Conservation (phyloP, 2,888 invertebrate species). For the Pinctada fucata region DNA sequence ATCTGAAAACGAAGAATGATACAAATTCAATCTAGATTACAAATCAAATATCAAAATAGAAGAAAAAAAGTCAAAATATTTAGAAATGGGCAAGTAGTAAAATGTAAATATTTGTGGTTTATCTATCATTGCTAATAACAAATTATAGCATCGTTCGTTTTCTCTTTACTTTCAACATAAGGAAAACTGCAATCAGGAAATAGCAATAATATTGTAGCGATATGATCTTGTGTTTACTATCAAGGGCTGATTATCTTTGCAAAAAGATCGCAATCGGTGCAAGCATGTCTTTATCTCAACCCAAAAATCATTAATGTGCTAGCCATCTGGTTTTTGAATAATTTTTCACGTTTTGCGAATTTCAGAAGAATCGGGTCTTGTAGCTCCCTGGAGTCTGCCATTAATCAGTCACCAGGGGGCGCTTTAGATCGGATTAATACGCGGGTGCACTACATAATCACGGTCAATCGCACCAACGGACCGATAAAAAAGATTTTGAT, state of each 20-base stretch:
- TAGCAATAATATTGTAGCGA: not conserved
- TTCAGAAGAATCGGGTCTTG: slow-evolving; percentile 21
- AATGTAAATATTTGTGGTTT: too few relatives aligned
- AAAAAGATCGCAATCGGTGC: slow-evolving; percentile 10
- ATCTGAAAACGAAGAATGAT: too few relatives aligned
- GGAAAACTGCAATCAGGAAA: not conserved
- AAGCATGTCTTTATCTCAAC: slow-evolving; percentile 22
- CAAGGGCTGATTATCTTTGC: slow-evolving; percentile 8
- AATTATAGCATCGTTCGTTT: not conserved
- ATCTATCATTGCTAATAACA: not conserved
- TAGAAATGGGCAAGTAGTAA: too few relatives aligned
- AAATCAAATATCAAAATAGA: too few relatives aligned
- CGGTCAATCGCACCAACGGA: slow-evolving; percentile 7
- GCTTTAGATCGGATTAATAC: slow-evolving; percentile 19
- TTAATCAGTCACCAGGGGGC: slow-evolving; percentile 29
- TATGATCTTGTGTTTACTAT: not conserved
- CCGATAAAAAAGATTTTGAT: slow-evolving; percentile 5
- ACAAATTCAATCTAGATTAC: too few relatives aligned
- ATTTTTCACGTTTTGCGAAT: slow-evolving; percentile 15
- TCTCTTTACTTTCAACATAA: not conserved
- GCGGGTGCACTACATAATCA: not conserved
- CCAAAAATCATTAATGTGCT: slow-evolving; percentile 22
- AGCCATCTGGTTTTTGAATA: slow-evolving; percentile 31
- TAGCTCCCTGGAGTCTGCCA: slow-evolving; percentile 16
- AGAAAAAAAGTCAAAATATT: too few relatives aligned